Conservation (phyloP, 1,140 invertebrate species). For the Teleogryllus occipitalis region DNA sequence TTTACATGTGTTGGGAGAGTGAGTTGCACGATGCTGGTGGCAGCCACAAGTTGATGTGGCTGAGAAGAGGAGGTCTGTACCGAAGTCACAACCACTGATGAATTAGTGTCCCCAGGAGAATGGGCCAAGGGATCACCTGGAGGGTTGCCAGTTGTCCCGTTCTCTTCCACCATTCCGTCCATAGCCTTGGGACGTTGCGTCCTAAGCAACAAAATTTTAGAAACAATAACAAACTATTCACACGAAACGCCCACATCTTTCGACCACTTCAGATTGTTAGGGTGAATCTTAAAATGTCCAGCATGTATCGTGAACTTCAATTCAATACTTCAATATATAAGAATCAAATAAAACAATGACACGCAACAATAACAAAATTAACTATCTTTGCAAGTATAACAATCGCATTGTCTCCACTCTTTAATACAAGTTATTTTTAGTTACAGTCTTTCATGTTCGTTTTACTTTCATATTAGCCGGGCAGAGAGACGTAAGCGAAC, state of each 20-base stretch:
- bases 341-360: not conserved
- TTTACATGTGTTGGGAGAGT: conserved; percentile 53
- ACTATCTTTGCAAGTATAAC: not conserved
- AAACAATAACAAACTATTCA: too few species aligned
- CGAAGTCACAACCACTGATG: conserved; percentile 27
- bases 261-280: too few species aligned
- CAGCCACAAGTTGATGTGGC: conserved; percentile 48
- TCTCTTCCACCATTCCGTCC: conserved; percentile 83
- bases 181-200: conserved; percentile 50
- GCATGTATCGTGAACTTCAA: too few species aligned
- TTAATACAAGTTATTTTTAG: not conserved
- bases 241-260: too few species aligned
- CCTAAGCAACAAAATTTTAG: conserved; percentile 35
- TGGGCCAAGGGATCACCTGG: conserved; percentile 45
- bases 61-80: conserved; percentile 44
- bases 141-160: conserved; percentile 58
- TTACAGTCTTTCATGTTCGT: conserved; percentile 8
- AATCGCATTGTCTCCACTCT: too few species aligned
- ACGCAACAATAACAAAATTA: conserved; percentile 18
- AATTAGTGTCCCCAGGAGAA: conserved; percentile 23
- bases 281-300: too few species aligned
- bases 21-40: conserved; percentile 76
- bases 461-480: conserved; percentile 17
- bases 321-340: not conserved
- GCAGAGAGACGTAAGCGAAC: conserved; percentile 10